phyloP scores from a whole-genome alignment of 2,113 vertebrate genomes.

The Haplochromis burtoni region DNA sequence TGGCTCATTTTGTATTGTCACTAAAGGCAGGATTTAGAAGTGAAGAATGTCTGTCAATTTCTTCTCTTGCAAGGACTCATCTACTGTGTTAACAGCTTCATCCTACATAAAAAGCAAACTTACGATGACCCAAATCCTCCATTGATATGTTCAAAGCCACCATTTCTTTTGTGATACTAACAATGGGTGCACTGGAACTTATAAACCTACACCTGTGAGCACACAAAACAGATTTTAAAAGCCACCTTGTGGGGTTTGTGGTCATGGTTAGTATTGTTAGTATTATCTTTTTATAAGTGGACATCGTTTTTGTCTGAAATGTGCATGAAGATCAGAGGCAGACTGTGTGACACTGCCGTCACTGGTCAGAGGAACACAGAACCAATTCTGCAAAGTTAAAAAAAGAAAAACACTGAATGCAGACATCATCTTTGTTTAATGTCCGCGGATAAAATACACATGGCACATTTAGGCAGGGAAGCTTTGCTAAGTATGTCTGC shows the following conservation, averaged over 20 bases:
- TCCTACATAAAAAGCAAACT: neutral
- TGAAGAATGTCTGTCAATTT: neutral
- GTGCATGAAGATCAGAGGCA: neutral
- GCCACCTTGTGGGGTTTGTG: neutral
- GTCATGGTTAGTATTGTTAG: neutral
- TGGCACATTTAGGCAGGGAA: neutral
- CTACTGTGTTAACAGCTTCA: neutral
- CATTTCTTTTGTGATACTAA: neutral
- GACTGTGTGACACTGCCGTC: neutral
- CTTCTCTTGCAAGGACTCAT: neutral
- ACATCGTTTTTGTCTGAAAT: rapidly evolving
- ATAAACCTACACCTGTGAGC: neutral
- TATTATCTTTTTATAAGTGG: neutral
- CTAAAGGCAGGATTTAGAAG: neutral
- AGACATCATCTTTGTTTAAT: neutral
- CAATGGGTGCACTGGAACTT: neutral
- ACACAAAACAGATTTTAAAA: neutral
- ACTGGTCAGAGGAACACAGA: rapidly evolving
- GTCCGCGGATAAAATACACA: neutral
- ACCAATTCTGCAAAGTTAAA: neutral
- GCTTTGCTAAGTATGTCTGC: neutral
- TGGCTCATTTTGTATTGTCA: neutral
- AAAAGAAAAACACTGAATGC: neutral
- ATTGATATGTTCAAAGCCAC: neutral
- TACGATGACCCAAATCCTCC: neutral